These are phyloP conservation scores for Timema podura DNA, from an alignment of 2,888 invertebrate genomes.

Conservation along the genomic window DNA sequence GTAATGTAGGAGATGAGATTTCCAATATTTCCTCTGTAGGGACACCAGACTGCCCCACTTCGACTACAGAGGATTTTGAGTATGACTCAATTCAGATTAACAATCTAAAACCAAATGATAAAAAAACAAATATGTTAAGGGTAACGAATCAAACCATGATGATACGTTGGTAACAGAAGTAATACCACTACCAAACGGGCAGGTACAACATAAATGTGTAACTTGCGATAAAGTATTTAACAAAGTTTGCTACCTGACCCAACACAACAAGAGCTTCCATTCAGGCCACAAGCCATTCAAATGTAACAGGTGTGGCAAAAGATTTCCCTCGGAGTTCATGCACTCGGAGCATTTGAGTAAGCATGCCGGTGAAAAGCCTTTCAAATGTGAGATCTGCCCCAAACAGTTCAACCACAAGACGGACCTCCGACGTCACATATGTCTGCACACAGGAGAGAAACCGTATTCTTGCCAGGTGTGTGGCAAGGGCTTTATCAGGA, in stretches of 20 bases:
- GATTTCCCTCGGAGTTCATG: slow-evolving; percentile 67
- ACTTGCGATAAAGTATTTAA: slow-evolving; percentile 82
- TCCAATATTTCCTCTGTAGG: slow-evolving; percentile 12
- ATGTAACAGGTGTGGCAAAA: slow-evolving; percentile 80
- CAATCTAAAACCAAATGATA: slow-evolving; percentile 13
- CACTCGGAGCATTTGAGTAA: slow-evolving; percentile 71
- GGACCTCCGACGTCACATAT: slow-evolving; percentile 80
- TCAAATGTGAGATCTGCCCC: slow-evolving; percentile 79
- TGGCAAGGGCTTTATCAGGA: slow-evolving; percentile 82
- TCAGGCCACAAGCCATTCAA: slow-evolving; percentile 82
- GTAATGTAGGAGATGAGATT: slow-evolving; percentile 15
- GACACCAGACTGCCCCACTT: slow-evolving; percentile 18
- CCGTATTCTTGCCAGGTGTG: slow-evolving; percentile 78
- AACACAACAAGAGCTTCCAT: slow-evolving; percentile 87
- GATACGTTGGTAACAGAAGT: slow-evolving; percentile 38
- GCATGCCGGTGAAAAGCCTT: slow-evolving; percentile 79
- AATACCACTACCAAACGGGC: slow-evolving; percentile 38
- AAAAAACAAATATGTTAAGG: not conserved
- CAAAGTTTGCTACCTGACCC: slow-evolving; percentile 82
- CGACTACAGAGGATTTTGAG: slow-evolving; percentile 16
- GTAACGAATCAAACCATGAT: slow-evolving; percentile 6
- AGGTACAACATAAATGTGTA: slow-evolving; percentile 60
- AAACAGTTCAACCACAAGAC: slow-evolving; percentile 91
- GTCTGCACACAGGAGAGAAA: slow-evolving; percentile 80
- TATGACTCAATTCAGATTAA: slow-evolving; percentile 10